Percentiles rank a stretch among this genome's conserved stretches.
phyloP scores from a whole-genome alignment of 1,140 invertebrate species.

The Zelostemma sp. region DNA sequence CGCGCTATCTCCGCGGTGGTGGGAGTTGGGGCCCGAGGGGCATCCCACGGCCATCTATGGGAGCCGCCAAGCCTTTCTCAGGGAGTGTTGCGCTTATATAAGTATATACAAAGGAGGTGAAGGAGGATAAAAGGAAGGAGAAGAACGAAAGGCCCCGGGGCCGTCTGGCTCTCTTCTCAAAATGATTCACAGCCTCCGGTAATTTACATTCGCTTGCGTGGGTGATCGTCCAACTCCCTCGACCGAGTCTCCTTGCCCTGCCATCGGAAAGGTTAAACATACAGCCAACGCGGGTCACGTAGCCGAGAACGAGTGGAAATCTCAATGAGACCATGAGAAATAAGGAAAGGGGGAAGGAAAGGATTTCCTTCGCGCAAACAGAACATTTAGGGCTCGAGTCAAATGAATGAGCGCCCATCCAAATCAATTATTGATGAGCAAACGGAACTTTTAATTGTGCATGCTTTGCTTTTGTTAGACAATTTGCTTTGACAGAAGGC shows the following conservation, averaged over 20 bases:
- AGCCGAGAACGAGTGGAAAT: conserved; percentile 44
- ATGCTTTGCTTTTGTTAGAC: neutral
- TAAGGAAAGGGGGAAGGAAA: conserved; percentile 1
- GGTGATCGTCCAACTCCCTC: conserved; percentile 59
- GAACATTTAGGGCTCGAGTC: neutral
- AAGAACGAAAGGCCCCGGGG: conserved; percentile 34
- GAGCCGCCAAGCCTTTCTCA: conserved; percentile 60
- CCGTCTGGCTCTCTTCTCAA: conserved; percentile 54
- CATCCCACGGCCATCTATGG: conserved; percentile 66
- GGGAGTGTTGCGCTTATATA: conserved; percentile 43
- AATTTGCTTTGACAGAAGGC: no score
- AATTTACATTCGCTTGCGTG: conserved; percentile 69
- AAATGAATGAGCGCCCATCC: neutral
- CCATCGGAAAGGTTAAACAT: conserved; percentile 69
- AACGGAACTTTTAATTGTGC: neutral
- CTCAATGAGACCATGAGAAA: conserved; percentile 27
- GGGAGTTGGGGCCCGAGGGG: conserved; percentile 63
- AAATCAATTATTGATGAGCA: conserved; percentile 6
- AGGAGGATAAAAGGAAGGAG: conserved; percentile 9
- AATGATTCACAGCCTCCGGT: conserved; percentile 70
- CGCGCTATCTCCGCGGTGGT: conserved; percentile 45
- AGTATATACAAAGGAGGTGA: conserved; percentile 20
- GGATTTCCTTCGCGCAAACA: conserved; percentile 16
- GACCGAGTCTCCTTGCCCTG: conserved; percentile 35
- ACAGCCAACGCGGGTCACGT: conserved; percentile 64